These are phyloP conservation scores for Axinella damicornis DNA, from an alignment of 37 sponge, comb jelly and placozoan species.

Conservation along the genomic window DNA sequence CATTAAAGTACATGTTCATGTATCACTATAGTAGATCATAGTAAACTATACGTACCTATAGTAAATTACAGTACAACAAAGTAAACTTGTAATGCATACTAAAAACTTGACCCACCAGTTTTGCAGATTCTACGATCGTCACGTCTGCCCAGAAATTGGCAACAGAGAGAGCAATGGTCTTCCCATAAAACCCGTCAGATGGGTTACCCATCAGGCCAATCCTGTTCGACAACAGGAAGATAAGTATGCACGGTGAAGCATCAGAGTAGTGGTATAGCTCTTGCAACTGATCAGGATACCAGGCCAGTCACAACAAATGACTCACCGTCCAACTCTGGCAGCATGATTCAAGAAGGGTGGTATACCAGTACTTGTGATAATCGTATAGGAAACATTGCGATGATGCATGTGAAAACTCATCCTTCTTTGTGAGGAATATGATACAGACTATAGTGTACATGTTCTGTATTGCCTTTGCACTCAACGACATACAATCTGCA, in stretches of 20 bases:
- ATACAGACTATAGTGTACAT: too few relatives aligned
- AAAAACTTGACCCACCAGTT: slow-evolving; percentile 52
- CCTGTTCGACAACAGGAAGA: slow-evolving; percentile 27
- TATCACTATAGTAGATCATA: background rate
- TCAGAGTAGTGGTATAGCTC: background rate
- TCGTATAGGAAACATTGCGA: too few relatives aligned
- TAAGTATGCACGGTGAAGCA: too few relatives aligned
- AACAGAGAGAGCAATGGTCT: slow-evolving; percentile 88
- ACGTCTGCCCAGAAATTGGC: slow-evolving; percentile 94
- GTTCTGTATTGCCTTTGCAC: too few relatives aligned
- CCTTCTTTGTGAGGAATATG: too few relatives aligned
- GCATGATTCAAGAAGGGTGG: too few relatives aligned
- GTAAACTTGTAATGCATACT: background rate
- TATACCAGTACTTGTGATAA: too few relatives aligned
- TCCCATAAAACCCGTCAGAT: slow-evolving; percentile 89
- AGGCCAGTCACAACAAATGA: background rate
- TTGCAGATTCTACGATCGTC: slow-evolving; percentile 67
- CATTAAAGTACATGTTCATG: too few relatives aligned
- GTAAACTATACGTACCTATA: too few relatives aligned
- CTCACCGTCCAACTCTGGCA: too few relatives aligned
- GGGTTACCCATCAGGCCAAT: slow-evolving; percentile 92
- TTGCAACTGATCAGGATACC: background rate
- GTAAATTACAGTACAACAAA: background rate
- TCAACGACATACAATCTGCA: too few relatives aligned
- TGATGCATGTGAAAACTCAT: too few relatives aligned